Evolutionary conservation across 53 echinoderm and acorn worm genomes (phyloP), one percentile per base, ranked within the genome.

Genomic region (Crossaster papposus): DNA sequence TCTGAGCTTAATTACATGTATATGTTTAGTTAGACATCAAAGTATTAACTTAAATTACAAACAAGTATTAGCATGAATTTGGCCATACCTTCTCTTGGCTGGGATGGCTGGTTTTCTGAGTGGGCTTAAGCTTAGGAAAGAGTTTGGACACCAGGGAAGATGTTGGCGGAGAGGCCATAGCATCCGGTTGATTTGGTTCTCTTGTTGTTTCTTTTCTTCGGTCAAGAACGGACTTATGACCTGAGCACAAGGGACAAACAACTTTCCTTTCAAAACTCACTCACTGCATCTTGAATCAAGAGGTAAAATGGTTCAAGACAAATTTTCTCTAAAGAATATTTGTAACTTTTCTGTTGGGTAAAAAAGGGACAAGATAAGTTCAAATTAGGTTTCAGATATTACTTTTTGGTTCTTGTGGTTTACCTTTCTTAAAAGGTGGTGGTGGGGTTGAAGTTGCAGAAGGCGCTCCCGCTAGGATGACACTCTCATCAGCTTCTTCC

Each of bases 101-200:
- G 58, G 75, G 75, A 26, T 80, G 55, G 51, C 80, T 80, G 79
- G 79, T 79, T 17, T 77, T 77, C 77, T 87, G 87, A 23, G 63
- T 37, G 24, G 93, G 96, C 77, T 93, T 91, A 36, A 96, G 93
- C 72, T 94, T 93, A 14, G 99, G 99, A 65, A 99, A 99, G 54
- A 99, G 94, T 86, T 95, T 96, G 3, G 96, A 92, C 23, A 96
- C 93, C 18, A 99, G 96, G 26, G 85, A 88, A 0, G 99, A 96
- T n/a, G 95, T 95, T 74, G 99, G 95, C 17, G 95, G 92, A 17
- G 93, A 93, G 62, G 87, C 87, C 77, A 28, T 77, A 5, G 76
- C 58, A 76, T 77, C 22, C 31, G 58, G 62, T n/a, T 77, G 77
- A 4, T 35, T 31, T 22, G 63, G 35, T 63, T 76, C 87, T 30